phyloP scores from a whole-genome alignment of 2,888 invertebrate species.

The Gymnosoma rotundatum region DNA sequence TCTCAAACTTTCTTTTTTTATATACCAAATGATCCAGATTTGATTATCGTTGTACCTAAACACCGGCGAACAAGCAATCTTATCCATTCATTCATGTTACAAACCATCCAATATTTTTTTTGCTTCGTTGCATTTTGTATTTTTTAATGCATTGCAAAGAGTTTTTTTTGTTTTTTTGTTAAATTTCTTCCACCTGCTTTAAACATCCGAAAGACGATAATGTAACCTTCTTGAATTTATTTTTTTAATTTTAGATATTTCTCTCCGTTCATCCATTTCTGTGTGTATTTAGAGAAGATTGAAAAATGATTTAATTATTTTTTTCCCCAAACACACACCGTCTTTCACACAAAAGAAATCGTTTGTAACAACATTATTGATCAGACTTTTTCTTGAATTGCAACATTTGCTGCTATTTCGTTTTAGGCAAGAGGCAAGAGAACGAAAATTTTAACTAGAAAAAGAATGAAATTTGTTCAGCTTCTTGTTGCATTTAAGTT shows the following conservation, averaged over 20 bases:
- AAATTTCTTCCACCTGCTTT: constrained; percentile 2
- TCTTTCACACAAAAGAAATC: no score
- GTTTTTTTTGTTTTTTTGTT: neutral
- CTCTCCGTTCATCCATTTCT: neutral
- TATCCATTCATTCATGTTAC: neutral
- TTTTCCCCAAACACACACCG: neutral
- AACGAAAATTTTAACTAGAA: neutral
- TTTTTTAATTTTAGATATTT: constrained; percentile 36
- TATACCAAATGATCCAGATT: constrained; percentile 32
- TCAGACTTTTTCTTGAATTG: neutral
- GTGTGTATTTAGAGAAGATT: constrained; percentile 7
- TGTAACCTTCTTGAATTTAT: constrained; percentile 30
- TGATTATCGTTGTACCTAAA: constrained; percentile 1
- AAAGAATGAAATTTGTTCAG: constrained; percentile 29
- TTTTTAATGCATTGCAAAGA: constrained; percentile 24
- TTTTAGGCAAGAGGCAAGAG: constrained; percentile 7
- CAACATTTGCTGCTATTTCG: neutral
- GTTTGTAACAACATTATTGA: constrained; percentile 35
- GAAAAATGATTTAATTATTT: neutral
- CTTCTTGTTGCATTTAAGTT: constrained; percentile 18
- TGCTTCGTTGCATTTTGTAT: constrained; percentile 37
- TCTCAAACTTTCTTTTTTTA: constrained; percentile 21
- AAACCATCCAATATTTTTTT: constrained; percentile 1
- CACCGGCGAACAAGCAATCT: constrained; percentile 1
- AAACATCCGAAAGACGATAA: no score